Evolutionary conservation across 2,113 vertebrate genomes (phyloP).

Genomic region (Hippopotamus amphibius): DNA sequence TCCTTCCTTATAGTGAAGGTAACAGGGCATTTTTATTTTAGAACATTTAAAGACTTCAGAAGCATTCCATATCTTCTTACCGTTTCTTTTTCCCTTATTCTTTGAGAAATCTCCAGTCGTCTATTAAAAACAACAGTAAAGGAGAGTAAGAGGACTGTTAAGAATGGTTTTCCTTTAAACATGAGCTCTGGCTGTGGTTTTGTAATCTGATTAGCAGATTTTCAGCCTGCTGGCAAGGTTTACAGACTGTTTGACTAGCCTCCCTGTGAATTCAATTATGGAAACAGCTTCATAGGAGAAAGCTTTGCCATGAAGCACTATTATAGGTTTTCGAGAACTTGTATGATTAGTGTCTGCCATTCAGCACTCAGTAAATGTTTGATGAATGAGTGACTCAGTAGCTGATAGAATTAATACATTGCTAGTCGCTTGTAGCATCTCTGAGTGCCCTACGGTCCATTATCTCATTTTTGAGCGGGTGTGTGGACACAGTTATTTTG

Average conservation of each 20-base stretch:
- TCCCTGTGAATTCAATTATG: constrained; percentile 44
- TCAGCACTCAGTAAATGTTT: neutral
- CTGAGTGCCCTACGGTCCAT: neutral
- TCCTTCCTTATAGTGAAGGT: neutral
- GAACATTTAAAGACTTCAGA: constrained; percentile 4
- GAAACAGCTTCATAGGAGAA: constrained; percentile 34
- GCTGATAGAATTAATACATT: neutral
- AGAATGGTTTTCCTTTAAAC: constrained; percentile 52
- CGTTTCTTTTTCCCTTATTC: neutral
- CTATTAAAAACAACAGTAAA: constrained; percentile 28
- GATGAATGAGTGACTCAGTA: neutral
- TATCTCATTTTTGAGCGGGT: neutral
- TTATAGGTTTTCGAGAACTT: neutral
- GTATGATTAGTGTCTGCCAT: neutral
- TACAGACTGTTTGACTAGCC: neutral
- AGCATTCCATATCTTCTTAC: neutral
- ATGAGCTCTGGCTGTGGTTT: neutral
- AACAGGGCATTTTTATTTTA: constrained; percentile 13
- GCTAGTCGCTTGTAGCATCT: neutral
- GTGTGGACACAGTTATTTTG: neutral
- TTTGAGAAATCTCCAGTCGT: neutral
- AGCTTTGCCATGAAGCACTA: constrained; percentile 21
- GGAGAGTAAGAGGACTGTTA: neutral
- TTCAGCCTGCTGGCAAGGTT: constrained; percentile 46
- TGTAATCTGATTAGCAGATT: constrained; percentile 57